A percentile compares a stretch with the other conserved stretches of the same genome.
phyloP scores from a whole-genome alignment of 1,140 invertebrate species.

The Ridgeia piscesae region DNA sequence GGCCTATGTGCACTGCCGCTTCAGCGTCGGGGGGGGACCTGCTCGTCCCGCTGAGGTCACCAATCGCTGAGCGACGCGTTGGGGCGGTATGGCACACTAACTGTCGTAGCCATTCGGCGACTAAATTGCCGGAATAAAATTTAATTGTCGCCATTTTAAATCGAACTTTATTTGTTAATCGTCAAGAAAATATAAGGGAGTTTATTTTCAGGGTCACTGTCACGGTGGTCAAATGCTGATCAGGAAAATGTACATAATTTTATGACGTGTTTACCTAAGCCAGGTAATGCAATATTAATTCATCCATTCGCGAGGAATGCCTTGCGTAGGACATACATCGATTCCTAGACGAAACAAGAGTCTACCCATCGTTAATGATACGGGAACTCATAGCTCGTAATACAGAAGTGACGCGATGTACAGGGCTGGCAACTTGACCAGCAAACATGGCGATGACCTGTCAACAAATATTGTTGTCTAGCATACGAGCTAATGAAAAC shows the following conservation, averaged over 20 bases:
- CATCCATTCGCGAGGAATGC: too few species aligned
- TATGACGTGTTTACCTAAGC: too few species aligned
- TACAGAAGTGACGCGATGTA: background rate
- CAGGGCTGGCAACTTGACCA: background rate
- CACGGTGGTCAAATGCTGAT: too few species aligned
- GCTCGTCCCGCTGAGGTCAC: background rate
- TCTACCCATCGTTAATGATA: too few species aligned
- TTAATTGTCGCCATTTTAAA: background rate
- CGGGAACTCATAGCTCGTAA: background rate
- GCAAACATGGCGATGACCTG: background rate
- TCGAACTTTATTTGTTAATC: background rate
- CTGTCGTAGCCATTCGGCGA: too few species aligned
- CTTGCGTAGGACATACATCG: too few species aligned
- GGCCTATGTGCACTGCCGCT: background rate
- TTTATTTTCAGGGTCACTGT: too few species aligned
- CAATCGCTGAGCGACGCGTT: background rate
- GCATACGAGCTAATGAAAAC: background rate
- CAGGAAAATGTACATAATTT: too few species aligned
- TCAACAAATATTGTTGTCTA: background rate
- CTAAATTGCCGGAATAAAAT: too few species aligned
- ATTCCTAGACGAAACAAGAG: too few species aligned
- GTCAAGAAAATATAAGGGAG: too few species aligned
- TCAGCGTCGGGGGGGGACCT: background rate
- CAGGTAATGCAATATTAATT: too few species aligned
- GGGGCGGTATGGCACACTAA: background rate